Conservation (phyloP, 2,113 vertebrate genomes). For the Hippocampus mohnikei region DNA sequence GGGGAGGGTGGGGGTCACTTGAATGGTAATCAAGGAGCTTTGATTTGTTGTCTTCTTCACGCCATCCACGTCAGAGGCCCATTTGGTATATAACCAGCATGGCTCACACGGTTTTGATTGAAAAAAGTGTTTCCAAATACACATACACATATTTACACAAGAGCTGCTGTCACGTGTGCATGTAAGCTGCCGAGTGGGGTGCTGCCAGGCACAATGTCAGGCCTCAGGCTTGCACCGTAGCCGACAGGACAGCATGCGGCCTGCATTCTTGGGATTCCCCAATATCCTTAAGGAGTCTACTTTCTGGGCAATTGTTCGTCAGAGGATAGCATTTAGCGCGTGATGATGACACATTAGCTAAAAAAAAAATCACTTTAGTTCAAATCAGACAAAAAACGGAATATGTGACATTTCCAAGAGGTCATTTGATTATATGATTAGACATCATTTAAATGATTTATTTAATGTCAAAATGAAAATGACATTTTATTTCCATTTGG, state of each 20-base stretch:
- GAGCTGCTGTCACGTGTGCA: constrained; percentile 3
- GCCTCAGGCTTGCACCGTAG: constrained; percentile 23
- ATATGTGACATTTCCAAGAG: background rate
- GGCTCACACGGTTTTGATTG: background rate
- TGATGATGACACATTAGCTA: constrained; percentile 34
- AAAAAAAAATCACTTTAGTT: constrained; percentile 27
- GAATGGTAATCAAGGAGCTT: background rate
- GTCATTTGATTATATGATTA: constrained; percentile 9
- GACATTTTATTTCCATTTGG: no score
- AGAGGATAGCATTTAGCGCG: constrained; percentile 18
- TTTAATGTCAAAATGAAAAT: no score
- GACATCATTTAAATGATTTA: no score
- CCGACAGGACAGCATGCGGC: constrained; percentile 47
- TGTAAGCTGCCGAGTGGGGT: constrained; percentile 12
- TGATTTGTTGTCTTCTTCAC: background rate
- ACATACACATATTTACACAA: background rate
- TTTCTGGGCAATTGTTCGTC: constrained; percentile 16
- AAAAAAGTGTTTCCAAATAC: constrained; percentile 1
- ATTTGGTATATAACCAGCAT: constrained; percentile 6
- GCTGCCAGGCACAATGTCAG: constrained; percentile 8
- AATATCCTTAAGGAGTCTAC: background rate
- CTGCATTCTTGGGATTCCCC: constrained; percentile 51
- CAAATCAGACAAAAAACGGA: constrained; percentile 1
- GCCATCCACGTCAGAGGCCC: background rate
- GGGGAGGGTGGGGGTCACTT: constrained; percentile 11